Evolutionary conservation across 1,140 invertebrate species (phyloP).

Genomic region (Drosophila kurseongensis): DNA sequence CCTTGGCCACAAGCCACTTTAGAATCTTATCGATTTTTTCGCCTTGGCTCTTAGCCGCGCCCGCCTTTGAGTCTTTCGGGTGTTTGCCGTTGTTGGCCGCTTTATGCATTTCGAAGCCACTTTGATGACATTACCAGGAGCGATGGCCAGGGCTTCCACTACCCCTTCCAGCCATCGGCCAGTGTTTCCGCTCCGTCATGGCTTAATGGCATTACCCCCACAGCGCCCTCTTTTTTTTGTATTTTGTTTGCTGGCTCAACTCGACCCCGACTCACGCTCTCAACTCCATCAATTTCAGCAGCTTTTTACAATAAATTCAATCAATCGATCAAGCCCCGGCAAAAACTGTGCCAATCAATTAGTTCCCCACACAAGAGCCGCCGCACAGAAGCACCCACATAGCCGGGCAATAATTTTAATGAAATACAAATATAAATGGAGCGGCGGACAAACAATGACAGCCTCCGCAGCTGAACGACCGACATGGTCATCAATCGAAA

Average conservation of each 20-base stretch:
- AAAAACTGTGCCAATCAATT: slow-evolving; percentile 82
- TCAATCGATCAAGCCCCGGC: slow-evolving; percentile 76
- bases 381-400: slow-evolving; percentile 13
- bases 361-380: slow-evolving; percentile 50
- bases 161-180: slow-evolving; percentile 1
- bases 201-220: slow-evolving; percentile 53
- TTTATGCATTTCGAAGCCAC: slow-evolving; percentile 80
- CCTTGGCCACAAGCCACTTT: slow-evolving; percentile 66
- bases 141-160: slow-evolving; percentile 4
- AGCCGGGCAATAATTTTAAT: slow-evolving; percentile 72
- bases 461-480: slow-evolving; percentile 11
- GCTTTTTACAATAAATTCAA: slow-evolving; percentile 81
- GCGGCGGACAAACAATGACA: slow-evolving; percentile 70
- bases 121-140: slow-evolving; percentile 78
- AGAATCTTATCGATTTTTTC: slow-evolving; percentile 72
- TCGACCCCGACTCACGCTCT: slow-evolving; percentile 20
- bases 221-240: slow-evolving; percentile 19
- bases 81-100: slow-evolving; percentile 55
- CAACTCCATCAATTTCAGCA: slow-evolving; percentile 78
- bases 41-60: slow-evolving; percentile 61
- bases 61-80: slow-evolving; percentile 59
- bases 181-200: slow-evolving; percentile 41
- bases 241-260: slow-evolving; percentile 5
- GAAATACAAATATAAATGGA: slow-evolving; percentile 82
- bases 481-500: slow-evolving; percentile 60